Base-by-base conservation (phyloP, 2,797 vertebrate species). In the Xenops minutus region DNA sequence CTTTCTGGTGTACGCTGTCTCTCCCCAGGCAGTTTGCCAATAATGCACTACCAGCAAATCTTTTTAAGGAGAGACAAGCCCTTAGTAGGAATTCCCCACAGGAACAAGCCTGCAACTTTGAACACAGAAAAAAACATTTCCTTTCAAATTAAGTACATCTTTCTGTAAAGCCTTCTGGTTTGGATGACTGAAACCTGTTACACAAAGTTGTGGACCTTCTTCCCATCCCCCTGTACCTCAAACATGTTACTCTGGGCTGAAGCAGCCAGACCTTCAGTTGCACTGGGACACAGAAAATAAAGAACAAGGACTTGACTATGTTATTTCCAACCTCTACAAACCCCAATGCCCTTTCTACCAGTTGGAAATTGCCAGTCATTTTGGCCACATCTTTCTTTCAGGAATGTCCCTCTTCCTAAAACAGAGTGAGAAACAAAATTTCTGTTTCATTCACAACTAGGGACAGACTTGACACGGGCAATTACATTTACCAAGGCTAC, bases 1-100 rank as follows among this genome's bases (percentile, higher is more conserved):
- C 72, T 49, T 74, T 24, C 49, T 90, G 73, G 51, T 51, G 43
- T 10, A 7, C 7, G 32, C 62, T 78, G 4, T 56, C 66, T 66
- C 66, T 88, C 88, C 82, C 82, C 22, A 89, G 93, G 92, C 85
- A 95, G 34, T 56, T 84, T 84, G 93, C 93, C 92, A 96, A 73
- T 4, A 77, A 64, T 36, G 73, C 68, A 92, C 69, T 85, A 95
- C 55, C 71, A 93, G 80, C 77, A 95, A 74, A 80, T 52, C 81
- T 89, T 83, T 89, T 83, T 39, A 83, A 85, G 89, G 72, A 94
- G 41, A 88, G 56, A 86, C 46, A 92, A 90, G 55, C 54, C 68
- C 85, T 92, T 87, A 79, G 80, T 2, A 96, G 91, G 76, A 86
- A 90, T 87, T 86, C 79, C 91, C 51, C 86, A 93, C 37, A 95